Evolutionary conservation across 2,888 invertebrate genomes (phyloP), one percentile per base, ranked within the genome.

Genomic region (Pyrrhia umbra): DNA sequence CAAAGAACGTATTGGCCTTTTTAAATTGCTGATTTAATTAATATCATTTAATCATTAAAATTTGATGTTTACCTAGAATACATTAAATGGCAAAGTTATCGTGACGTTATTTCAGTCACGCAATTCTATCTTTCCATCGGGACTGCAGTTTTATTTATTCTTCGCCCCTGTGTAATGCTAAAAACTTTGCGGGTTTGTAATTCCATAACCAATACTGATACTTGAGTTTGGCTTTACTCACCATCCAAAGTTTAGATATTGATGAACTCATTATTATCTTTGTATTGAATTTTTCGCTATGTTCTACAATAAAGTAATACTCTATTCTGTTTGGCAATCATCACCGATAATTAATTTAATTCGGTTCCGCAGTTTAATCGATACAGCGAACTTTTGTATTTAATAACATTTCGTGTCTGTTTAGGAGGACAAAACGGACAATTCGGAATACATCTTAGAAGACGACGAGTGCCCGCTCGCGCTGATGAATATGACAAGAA

Each of bases 401-500:
- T 39, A 16, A 50, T 16, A 60, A 34, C 10, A n/a, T 56, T 20
- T 47, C 55, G 9, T 58, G 6, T 40, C 46, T 20, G 57, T 54
- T 39, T 80, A 96, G 96, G 96, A 96, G 77, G 96, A 96, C 83
- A 95, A 96, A 79, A 95, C 96, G 49, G 96, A 96, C 79, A 97
- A 97, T 85, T 96, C 97, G 16, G 99, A 99, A 92, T 98, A 98
- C 90, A 97, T 99, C 80, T 95, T 99, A 78, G 98, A 99, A 90
- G 99, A 99, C 88, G 98, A 99, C 92, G 99, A 99, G 92, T 99
- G 99, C 92, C 99, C 99, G 43, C 95, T 99, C 73, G 98, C 98
- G 52, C 98, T 98, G 97, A 98, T 98, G 92, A 97, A 98, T 90
- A 97, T 97, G 72, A 97, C 97, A 54, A 96, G 97, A 91, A 98